Percentiles rank a stretch among this genome's conserved stretches.
Evolutionary conservation across 2,888 invertebrate species (phyloP).

Genomic region (Ophion obscuratus): DNA sequence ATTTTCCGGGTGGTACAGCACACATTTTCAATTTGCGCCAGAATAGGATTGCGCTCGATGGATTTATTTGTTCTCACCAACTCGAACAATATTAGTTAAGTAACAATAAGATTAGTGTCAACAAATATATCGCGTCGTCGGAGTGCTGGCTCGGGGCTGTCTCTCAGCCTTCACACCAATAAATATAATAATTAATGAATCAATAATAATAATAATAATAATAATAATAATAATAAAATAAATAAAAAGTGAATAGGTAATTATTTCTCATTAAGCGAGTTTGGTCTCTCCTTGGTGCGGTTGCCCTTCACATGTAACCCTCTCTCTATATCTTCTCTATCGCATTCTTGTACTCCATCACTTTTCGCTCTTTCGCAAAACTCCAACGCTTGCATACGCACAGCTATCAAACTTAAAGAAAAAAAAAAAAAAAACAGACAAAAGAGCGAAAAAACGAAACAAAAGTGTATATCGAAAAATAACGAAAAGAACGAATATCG

Average conservation of each 20-base stretch:
- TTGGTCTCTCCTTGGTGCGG: constrained; percentile 83
- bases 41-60: constrained; percentile 62
- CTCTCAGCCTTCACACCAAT: constrained; percentile 77
- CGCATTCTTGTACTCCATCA: constrained; percentile 35
- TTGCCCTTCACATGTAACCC: constrained; percentile 75
- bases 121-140: constrained; percentile 69
- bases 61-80: constrained; percentile 67
- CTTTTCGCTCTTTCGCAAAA: constrained; percentile 37
- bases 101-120: constrained; percentile 73
- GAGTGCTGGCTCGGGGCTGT: constrained; percentile 71
- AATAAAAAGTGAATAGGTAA: constrained; percentile 77
- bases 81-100: constrained; percentile 73
- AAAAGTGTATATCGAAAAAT: constrained; percentile 24
- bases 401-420: constrained; percentile 44
- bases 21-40: constrained; percentile 40
- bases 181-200: constrained; percentile 75
- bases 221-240: constrained; percentile 74
- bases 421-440: constrained; percentile 18
- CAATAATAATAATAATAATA: constrained; percentile 75
- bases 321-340: constrained; percentile 51
- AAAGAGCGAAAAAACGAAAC: constrained; percentile 35
- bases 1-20: constrained; percentile 54
- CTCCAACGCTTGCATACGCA: constrained; percentile 56
- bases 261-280: constrained; percentile 78
- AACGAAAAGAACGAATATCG: constrained; percentile 22